These are phyloP conservation scores for Stramonita haemastoma DNA, from an alignment of 2,888 invertebrate genomes.

Conservation along the genomic window DNA sequence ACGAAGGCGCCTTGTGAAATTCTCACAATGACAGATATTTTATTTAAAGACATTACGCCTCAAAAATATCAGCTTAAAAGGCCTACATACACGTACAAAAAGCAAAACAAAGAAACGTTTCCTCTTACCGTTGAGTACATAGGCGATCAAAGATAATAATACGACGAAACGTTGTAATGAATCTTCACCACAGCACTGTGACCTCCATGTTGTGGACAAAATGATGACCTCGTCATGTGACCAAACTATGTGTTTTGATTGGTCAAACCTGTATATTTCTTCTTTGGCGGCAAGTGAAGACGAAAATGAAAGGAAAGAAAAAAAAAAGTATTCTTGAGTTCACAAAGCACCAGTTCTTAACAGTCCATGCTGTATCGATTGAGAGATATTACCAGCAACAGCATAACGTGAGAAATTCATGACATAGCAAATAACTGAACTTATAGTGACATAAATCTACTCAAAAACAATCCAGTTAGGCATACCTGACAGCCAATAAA, in stretches of 20 bases:
- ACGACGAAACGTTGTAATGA: neutral
- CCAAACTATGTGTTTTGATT: conserved; percentile 26
- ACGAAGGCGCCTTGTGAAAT: conserved; percentile 30
- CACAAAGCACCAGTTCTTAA: too few relatives aligned
- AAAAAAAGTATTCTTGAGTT: neutral
- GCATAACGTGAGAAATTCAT: too few relatives aligned
- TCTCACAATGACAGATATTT: conserved; percentile 9
- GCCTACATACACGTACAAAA: neutral
- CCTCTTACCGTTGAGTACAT: neutral
- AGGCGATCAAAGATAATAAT: neutral
- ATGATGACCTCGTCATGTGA: conserved; percentile 44
- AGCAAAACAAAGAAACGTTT: neutral
- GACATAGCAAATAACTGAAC: too few relatives aligned
- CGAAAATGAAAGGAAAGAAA: conserved; percentile 19
- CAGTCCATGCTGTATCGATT: too few relatives aligned
- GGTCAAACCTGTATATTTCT: conserved; percentile 29
- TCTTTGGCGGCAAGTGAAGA: conserved; percentile 40
- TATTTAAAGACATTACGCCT: neutral
- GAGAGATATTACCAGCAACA: too few relatives aligned
- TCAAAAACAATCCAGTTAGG: too few relatives aligned
- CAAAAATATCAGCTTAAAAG: neutral
- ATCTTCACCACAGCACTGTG: conserved; percentile 31
- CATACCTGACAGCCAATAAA: too few relatives aligned
- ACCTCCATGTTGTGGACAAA: conserved; percentile 45
- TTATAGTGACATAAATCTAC: too few relatives aligned